Conservation (phyloP, 2,113 vertebrate genomes). For the Oenanthe oenanthe region DNA sequence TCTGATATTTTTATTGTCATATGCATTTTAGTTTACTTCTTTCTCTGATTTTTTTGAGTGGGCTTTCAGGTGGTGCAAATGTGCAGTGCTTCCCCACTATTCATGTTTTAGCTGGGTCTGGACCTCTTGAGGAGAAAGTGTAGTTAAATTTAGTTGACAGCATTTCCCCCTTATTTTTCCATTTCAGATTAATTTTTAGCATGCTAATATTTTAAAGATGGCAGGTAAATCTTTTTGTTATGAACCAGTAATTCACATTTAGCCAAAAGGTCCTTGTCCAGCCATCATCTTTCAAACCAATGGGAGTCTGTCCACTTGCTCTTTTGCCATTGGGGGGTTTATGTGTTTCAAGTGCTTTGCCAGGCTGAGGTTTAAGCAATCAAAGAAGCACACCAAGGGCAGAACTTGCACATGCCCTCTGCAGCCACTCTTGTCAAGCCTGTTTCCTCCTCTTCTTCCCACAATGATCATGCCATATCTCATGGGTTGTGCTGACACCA, state of each 20-base stretch:
- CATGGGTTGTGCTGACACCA: background rate
- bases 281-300: background rate
- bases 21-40: background rate
- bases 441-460: background rate
- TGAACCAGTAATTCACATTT: background rate
- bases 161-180: background rate
- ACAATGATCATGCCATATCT: background rate
- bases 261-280: background rate
- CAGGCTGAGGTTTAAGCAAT: background rate
- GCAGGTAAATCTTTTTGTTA: background rate
- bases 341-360: background rate
- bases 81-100: background rate
- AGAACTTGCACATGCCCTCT: background rate
- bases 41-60: background rate
- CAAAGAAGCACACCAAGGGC: background rate
- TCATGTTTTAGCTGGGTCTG: background rate
- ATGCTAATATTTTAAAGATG: background rate
- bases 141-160: background rate
- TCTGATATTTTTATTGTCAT: background rate
- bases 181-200: background rate
- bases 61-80: background rate
- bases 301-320: accelerated
- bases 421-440: background rate
- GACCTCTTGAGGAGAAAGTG: background rate
- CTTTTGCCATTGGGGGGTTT: background rate